These are phyloP conservation scores for Platanista minor DNA, from an alignment of 2,113 vertebrate species.

Conservation along the genomic window DNA sequence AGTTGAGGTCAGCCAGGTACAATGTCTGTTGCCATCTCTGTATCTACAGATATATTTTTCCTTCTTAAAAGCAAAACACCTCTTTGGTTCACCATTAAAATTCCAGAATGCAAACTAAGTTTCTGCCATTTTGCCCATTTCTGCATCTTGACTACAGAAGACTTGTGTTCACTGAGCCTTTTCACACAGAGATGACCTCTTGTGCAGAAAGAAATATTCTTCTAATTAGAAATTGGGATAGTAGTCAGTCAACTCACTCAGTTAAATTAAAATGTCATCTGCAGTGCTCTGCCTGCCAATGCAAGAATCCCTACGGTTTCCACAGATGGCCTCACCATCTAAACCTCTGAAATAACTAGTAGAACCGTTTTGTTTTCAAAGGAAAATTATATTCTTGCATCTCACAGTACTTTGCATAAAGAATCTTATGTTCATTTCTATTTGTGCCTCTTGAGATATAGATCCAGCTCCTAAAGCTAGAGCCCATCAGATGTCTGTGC, in stretches of 20 bases:
- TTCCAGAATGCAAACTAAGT: conserved; percentile 71
- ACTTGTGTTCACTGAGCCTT: conserved; percentile 76
- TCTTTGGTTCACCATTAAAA: conserved; percentile 75
- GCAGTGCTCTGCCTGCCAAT: conserved; percentile 83
- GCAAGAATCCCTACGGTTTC: conserved; percentile 82
- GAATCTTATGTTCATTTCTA: conserved; percentile 74
- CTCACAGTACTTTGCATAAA: conserved; percentile 77
- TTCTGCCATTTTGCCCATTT: conserved; percentile 73
- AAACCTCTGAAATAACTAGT: conserved; percentile 80
- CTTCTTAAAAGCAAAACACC: conserved; percentile 73
- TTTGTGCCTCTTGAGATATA: conserved; percentile 69
- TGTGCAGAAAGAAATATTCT: conserved; percentile 79
- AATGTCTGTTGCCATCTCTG: conserved; percentile 59
- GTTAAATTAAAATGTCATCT: conserved; percentile 89
- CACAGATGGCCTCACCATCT: conserved; percentile 84
- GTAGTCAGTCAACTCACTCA: conserved; percentile 82
- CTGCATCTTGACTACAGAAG: conserved; percentile 74
- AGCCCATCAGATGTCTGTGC: conserved; percentile 12
- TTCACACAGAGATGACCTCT: conserved; percentile 79
- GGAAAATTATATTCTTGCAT: conserved; percentile 73
- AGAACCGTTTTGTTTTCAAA: conserved; percentile 76
- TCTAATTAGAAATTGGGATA: conserved; percentile 81
- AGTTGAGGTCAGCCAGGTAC: conserved; percentile 70
- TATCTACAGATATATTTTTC: conserved; percentile 55
- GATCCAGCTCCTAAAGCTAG: conserved; percentile 59